Conservation (phyloP, 2,797 vertebrate genomes). For the Coregonus ussuriensis region DNA sequence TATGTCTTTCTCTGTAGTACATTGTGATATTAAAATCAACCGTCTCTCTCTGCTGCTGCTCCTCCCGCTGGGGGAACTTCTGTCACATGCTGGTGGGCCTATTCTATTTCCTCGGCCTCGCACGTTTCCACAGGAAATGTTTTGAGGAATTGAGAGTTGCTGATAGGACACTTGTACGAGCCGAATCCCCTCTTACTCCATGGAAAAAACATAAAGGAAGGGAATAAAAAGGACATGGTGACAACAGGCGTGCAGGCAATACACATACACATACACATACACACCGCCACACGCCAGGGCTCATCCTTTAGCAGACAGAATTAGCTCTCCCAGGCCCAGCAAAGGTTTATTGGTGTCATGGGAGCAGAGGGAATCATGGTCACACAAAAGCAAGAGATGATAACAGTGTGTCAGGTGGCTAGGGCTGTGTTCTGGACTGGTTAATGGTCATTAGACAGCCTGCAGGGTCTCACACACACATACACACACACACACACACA, state of each 20-base stretch:
- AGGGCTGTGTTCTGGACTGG: too few relatives aligned
- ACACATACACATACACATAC: neutral
- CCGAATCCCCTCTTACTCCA: conserved; percentile 22
- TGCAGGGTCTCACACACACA: too few relatives aligned
- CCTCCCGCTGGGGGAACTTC: neutral
- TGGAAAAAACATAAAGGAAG: conserved; percentile 19
- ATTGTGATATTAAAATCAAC: neutral
- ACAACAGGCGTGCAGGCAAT: neutral
- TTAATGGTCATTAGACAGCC: too few relatives aligned
- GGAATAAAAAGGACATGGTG: neutral
- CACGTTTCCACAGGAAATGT: conserved; percentile 45
- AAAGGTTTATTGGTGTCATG: conserved; percentile 18
- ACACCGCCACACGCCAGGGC: neutral
- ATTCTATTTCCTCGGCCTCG: conserved; percentile 5
- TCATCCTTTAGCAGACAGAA: conserved; percentile 12
- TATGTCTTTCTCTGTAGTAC: neutral
- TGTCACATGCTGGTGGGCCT: conserved; percentile 8
- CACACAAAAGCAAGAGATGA: conserved; percentile 18
- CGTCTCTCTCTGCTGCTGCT: neutral
- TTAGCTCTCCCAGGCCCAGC: conserved; percentile 5
- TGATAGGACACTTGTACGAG: conserved; percentile 30
- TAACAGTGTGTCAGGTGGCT: conserved; percentile 6
- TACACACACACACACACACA: neutral
- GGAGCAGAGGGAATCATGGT: conserved; percentile 11
- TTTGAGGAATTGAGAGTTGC: conserved; percentile 46